phyloP scores from a whole-genome alignment of 1,140 invertebrate genomes.

The Trachymyrmex septentrionalis region DNA sequence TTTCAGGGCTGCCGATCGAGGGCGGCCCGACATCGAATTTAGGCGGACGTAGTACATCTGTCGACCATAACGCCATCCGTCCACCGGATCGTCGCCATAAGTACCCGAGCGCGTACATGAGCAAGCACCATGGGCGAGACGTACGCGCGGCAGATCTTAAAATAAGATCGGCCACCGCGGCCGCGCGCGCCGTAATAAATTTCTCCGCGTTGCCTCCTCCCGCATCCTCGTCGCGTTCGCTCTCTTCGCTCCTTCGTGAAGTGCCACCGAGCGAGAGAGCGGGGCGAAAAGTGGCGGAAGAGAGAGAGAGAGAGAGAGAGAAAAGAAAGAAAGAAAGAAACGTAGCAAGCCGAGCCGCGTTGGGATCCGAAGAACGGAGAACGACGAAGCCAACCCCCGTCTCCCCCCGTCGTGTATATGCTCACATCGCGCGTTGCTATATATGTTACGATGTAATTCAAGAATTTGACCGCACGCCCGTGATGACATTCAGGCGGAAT shows the following conservation, averaged over 20 bases:
- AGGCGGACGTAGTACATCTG: slow-evolving; percentile 74
- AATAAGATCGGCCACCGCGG: slow-evolving; percentile 83
- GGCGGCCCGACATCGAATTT: slow-evolving; percentile 65
- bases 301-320: neutral
- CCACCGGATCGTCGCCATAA: slow-evolving; percentile 73
- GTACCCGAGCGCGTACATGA: slow-evolving; percentile 57
- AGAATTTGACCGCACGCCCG: slow-evolving; percentile 82
- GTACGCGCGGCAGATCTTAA: slow-evolving; percentile 75
- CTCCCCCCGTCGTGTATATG: slow-evolving; percentile 61
- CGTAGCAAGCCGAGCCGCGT: slow-evolving; percentile 30
- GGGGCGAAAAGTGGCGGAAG: neutral
- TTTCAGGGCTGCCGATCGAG: slow-evolving; percentile 24
- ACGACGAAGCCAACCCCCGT: slow-evolving; percentile 36
- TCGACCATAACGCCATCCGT: slow-evolving; percentile 73
- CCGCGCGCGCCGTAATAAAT: slow-evolving; percentile 81
- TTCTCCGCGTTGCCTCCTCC: slow-evolving; percentile 65
- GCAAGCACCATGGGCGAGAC: slow-evolving; percentile 41
- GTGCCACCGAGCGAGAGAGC: slow-evolving; percentile 47
- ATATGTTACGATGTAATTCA: slow-evolving; percentile 86
- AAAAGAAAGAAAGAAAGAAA: slow-evolving; percentile 1
- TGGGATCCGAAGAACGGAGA: slow-evolving; percentile 48
- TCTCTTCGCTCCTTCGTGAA: slow-evolving; percentile 38
- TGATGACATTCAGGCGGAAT: slow-evolving; percentile 67
- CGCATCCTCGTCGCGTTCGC: slow-evolving; percentile 24
- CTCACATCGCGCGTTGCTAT: slow-evolving; percentile 79